Conservation (phyloP, 2,797 vertebrate species). For the Gobionotothen gibberifrons region DNA sequence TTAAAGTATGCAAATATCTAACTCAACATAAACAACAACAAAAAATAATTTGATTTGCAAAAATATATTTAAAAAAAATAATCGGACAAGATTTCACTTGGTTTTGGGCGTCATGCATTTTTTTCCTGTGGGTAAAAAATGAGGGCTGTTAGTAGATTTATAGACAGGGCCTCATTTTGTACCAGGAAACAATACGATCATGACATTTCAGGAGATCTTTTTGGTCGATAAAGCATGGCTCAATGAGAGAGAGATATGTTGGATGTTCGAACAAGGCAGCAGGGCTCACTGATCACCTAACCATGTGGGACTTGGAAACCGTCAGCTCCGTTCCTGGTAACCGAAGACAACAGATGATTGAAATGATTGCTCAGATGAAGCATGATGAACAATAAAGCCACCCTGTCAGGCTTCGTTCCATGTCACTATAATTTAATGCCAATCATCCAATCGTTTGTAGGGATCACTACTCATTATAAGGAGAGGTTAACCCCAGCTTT, state of each 20-base stretch:
- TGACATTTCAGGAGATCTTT: slow-evolving; percentile 18
- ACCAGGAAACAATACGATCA: background rate
- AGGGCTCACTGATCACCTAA: slow-evolving; percentile 35
- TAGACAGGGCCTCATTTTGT: background rate
- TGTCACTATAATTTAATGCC: slow-evolving; percentile 25
- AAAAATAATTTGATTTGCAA: background rate
- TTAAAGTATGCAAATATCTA: background rate
- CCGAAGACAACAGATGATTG: slow-evolving; percentile 23
- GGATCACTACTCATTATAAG: slow-evolving; percentile 12
- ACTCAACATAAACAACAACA: background rate
- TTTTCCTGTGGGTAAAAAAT: background rate
- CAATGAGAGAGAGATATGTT: background rate
- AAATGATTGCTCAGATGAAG: slow-evolving; percentile 38
- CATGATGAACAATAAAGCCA: slow-evolving; percentile 30
- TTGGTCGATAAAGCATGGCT: slow-evolving; percentile 15
- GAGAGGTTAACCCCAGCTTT: background rate
- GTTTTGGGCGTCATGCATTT: background rate
- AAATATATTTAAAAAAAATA: background rate
- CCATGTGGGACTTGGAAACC: slow-evolving; percentile 8
- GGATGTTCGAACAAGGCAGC: slow-evolving; percentile 1
- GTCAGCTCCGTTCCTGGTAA: slow-evolving; percentile 20
- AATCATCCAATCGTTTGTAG: slow-evolving; percentile 7
- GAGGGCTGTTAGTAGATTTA: background rate
- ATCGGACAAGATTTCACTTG: background rate
- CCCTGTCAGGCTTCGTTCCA: slow-evolving; percentile 15